Percentiles rank a stretch among this genome's conserved stretches.
phyloP scores from a whole-genome alignment of 1,140 invertebrate species.

The Ganaspis sp. region DNA sequence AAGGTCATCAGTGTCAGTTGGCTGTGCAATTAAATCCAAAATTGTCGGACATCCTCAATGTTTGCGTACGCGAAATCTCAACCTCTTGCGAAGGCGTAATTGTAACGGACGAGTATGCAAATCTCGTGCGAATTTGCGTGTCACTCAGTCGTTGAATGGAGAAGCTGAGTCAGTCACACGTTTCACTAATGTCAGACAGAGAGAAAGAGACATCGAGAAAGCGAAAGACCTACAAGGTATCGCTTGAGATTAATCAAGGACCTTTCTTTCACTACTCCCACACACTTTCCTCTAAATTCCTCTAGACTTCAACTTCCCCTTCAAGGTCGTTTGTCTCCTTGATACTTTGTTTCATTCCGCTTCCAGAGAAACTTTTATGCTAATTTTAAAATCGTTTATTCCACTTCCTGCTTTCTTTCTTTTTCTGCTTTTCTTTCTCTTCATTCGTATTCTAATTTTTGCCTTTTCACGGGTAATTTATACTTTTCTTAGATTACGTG shows the following conservation, averaged over 20 bases:
- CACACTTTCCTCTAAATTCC: slow-evolving; percentile 21
- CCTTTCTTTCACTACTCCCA: slow-evolving; percentile 22
- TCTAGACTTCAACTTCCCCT: not conserved
- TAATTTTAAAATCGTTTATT: not conserved
- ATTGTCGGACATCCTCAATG: not conserved
- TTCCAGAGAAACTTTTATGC: too few species aligned
- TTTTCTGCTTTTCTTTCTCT: too few species aligned
- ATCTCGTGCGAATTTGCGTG: slow-evolving; percentile 60
- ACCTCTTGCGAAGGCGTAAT: slow-evolving; percentile 50
- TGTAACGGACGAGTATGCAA: slow-evolving; percentile 65
- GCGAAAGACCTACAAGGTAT: slow-evolving; percentile 9
- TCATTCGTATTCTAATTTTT: too few species aligned
- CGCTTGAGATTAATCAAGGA: slow-evolving; percentile 19
- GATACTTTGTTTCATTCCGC: not conserved
- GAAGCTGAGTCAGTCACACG: slow-evolving; percentile 55
- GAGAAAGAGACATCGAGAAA: slow-evolving; percentile 7
- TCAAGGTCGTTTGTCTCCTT: slow-evolving; percentile 5
- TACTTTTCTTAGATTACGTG: too few species aligned
- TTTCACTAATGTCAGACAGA: slow-evolving; percentile 3
- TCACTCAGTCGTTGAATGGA: slow-evolving; percentile 56
- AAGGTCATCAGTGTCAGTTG: not conserved
- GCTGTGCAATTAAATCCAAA: slow-evolving; percentile 36
- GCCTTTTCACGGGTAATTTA: too few species aligned
- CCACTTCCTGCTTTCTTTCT: not conserved
- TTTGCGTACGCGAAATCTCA: too few species aligned